These are phyloP conservation scores for Colletes collaris DNA, from an alignment of 2,888 invertebrate species.

Conservation along the genomic window DNA sequence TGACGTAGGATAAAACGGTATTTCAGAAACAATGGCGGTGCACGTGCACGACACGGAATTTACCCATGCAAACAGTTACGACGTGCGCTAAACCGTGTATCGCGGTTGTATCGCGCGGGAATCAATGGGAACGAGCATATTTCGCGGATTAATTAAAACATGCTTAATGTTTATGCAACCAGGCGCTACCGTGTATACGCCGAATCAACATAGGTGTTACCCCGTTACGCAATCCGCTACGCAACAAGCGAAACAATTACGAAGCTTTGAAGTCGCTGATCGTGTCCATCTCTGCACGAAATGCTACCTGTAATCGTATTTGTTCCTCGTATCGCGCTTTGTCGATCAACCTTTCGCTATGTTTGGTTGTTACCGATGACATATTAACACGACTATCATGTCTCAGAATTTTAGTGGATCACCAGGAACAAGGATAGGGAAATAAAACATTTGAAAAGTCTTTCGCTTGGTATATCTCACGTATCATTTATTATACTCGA, in stretches of 20 bases:
- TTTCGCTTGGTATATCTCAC: too few relatives aligned
- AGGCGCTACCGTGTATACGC: slow-evolving; percentile 11
- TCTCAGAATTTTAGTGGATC: too few relatives aligned
- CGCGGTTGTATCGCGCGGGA: slow-evolving; percentile 2
- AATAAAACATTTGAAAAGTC: too few relatives aligned
- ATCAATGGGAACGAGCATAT: slow-evolving; percentile 28
- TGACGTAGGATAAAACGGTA: neutral
- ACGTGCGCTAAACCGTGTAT: slow-evolving; percentile 16
- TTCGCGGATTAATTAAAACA: slow-evolving; percentile 57
- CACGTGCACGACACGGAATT: slow-evolving; percentile 4
- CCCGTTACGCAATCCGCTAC: slow-evolving; percentile 37
- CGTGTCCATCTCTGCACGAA: neutral
- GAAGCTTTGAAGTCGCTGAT: slow-evolving; percentile 21
- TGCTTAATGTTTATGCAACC: slow-evolving; percentile 45
- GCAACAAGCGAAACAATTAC: slow-evolving; percentile 35
- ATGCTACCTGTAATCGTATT: neutral
- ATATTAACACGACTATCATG: neutral
- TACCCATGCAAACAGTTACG: slow-evolving; percentile 11
- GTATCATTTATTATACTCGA: too few relatives aligned
- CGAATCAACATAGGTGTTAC: slow-evolving; percentile 34
- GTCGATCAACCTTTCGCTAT: slow-evolving; percentile 1
- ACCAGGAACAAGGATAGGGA: too few relatives aligned
- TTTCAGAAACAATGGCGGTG: neutral
- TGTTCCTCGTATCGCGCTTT: slow-evolving; percentile 1
- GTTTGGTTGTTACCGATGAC: neutral